Conservation (phyloP, 2,888 invertebrate species). For the Dolomedes plantarius region DNA sequence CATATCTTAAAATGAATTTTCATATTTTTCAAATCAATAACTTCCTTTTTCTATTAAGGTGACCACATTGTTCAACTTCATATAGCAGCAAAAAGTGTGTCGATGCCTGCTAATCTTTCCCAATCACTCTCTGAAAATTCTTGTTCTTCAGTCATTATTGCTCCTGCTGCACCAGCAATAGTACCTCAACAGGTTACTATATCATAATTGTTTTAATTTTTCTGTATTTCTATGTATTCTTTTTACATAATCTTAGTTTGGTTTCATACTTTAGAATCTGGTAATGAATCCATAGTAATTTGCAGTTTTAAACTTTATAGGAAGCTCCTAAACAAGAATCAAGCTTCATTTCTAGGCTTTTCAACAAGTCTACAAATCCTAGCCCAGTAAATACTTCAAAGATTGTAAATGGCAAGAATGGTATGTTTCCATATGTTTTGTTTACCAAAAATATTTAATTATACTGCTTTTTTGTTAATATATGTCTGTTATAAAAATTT, state of each 20-base stretch:
- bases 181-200: constrained; percentile 18
- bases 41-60: not conserved
- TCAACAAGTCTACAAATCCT: constrained; percentile 71
- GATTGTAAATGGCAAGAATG: constrained; percentile 36
- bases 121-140: constrained; percentile 42
- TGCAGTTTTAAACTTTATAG: constrained; percentile 40
- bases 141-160: constrained; percentile 46
- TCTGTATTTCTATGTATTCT: no score
- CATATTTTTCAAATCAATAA: no score
- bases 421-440: constrained; percentile 22
- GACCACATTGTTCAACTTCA: constrained; percentile 10
- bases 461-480: no score
- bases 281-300: no score
- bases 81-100: constrained; percentile 49
- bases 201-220: constrained; percentile 10
- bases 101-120: constrained; percentile 63
- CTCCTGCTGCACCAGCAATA: constrained; percentile 29
- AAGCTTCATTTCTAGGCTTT: constrained; percentile 76
- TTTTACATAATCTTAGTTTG: no score
- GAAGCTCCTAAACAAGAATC: constrained; percentile 74
- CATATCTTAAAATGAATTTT: no score
- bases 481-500: no score
- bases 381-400: constrained; percentile 12
- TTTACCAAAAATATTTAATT: not conserved
- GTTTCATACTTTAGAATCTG: no score